phyloP scores from a whole-genome alignment of 1,140 invertebrate genomes.

The Eupristina koningsbergeri region DNA sequence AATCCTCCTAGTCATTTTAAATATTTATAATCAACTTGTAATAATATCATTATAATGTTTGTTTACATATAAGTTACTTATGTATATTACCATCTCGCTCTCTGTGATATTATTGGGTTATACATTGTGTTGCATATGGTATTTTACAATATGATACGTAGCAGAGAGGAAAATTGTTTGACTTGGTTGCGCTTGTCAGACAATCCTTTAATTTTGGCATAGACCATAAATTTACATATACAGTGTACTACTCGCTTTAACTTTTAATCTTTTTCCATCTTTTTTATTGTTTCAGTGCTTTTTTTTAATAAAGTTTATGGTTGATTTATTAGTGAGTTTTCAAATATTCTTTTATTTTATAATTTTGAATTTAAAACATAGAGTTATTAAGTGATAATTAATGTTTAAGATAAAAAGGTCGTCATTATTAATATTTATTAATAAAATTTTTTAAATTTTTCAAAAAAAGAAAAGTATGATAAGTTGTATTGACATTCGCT shows the following conservation, averaged over 20 bases:
- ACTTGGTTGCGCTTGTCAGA: conserved; percentile 57
- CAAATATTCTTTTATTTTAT: conserved; percentile 20
- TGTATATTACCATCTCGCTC: no score
- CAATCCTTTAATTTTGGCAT: conserved; percentile 66
- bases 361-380: no score
- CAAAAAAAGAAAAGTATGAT: no score
- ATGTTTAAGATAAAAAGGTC: no score
- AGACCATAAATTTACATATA: conserved; percentile 59
- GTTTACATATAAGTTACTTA: no score
- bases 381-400: no score
- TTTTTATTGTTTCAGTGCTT: background rate
- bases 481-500: no score
- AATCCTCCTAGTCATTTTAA: no score
- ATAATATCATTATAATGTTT: no score
- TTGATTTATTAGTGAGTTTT: background rate
- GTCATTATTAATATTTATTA: background rate
- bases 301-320: conserved; percentile 14
- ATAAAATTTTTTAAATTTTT: no score
- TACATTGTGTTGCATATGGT: conserved; percentile 20
- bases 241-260: conserved; percentile 24
- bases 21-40: no score
- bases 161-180: conserved; percentile 62
- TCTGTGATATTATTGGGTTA: no score
- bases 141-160: background rate
- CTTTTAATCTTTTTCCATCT: conserved; percentile 31